Evolutionary conservation across 30 jellyfish, hydroid and myxozoan genomes (phyloP), one percentile per base, ranked within the genome.

Genomic region (Hydractinia symbiolongicarpus): DNA sequence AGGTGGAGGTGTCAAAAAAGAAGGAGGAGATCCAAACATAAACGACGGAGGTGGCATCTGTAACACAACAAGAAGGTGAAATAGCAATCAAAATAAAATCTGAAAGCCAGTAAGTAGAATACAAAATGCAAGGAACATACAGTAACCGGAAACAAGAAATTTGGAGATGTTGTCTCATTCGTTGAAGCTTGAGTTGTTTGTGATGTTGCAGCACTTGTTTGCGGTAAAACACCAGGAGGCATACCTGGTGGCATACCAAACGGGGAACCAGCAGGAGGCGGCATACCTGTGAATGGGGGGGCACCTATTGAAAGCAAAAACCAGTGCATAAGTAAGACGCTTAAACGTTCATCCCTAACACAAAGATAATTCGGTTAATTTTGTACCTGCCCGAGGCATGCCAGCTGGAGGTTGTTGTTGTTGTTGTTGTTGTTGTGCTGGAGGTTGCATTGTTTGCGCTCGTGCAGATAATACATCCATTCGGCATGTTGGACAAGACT

Each of bases 401-500:
- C 77, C 7, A 55, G 52, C 78, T 76, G 86, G 83, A 14, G 0
- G 88, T 67, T 94, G 97, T 15, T 94, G 97, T 19, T 76, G 86
- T 7, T 93, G 95, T 49, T 88, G 95, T 95, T 82, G 86, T 14
- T 95, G 96, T 7, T 40, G 82, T 16, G 60, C 44, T 7, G 30
- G 40, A 54, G 73, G 86, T 10, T 50, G 87, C 20, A 3, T 50
- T 51, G 40, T 16, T 67, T 55, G 76, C 9, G 19, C 67, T 30
- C 85, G 73, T 19, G 53, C 14, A 51, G 86, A 73, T 15, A 94
- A 93, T 56, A 94, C 96, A 81, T 94, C 99, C 95, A 89, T 78
- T 67, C 99, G 87, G 71, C 99, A 94, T 44, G 99, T 94, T 67
- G 99, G 99, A 79, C 99, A 94, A 4, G 99, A 89, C 77, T 94